Conservation (phyloP, 2,797 vertebrate genomes). For the Pangasius macronema region DNA sequence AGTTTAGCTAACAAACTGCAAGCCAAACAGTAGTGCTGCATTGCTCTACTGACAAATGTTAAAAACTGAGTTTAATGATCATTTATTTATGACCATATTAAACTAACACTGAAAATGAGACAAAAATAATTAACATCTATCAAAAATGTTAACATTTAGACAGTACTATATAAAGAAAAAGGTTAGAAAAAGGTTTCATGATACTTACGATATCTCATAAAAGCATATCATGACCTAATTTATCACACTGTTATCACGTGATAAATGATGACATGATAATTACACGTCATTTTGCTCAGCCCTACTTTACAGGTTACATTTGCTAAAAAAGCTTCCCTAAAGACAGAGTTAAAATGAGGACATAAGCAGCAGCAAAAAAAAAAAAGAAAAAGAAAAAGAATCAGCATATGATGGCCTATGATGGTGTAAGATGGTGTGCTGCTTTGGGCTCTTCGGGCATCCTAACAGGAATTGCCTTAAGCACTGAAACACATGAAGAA, state of each 20-base stretch:
- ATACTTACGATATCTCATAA: not conserved
- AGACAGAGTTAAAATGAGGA: not conserved
- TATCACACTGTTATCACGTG: not conserved
- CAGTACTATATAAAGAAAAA: not conserved
- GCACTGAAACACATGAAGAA: constrained; percentile 9
- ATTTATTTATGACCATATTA: not conserved
- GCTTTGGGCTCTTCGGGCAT: constrained; percentile 9
- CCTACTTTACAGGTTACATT: not conserved
- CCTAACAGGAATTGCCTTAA: constrained; percentile 3
- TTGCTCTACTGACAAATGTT: not conserved
- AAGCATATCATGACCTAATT: not conserved
- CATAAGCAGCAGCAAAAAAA: not conserved
- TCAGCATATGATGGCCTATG: constrained; percentile 6
- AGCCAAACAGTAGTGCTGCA: not conserved
- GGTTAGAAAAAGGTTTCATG: not conserved
- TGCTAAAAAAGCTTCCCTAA: not conserved
- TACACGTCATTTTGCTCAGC: not conserved
- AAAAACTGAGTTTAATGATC: not conserved
- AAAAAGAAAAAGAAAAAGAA: not conserved
- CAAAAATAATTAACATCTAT: not conserved
- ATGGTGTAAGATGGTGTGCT: not conserved
- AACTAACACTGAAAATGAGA: too few species aligned
- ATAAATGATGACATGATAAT: not conserved
- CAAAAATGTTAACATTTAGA: not conserved
- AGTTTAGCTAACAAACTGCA: not conserved